Base-by-base conservation (phyloP, 2,113 vertebrate species). In the Alces alces region DNA sequence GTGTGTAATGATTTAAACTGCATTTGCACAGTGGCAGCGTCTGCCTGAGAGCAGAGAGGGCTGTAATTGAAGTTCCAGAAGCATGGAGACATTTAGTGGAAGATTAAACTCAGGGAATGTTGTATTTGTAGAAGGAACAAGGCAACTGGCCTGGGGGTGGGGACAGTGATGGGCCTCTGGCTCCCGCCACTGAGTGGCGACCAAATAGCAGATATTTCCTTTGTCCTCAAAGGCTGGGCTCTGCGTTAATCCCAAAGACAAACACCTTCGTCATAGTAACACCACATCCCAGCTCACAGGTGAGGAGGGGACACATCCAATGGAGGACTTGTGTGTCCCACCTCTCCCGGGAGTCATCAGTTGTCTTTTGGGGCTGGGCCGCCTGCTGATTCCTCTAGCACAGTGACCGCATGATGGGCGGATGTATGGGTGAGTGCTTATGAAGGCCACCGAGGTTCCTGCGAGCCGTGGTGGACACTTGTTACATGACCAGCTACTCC, bases 31-130 rank as follows among this genome's bases (percentile, higher is more conserved):
- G 0, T 30, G 60, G n/a, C 54, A 50, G 45, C 1, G 0, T 91
- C 86, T 87, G 78, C 79, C 27, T 43, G 78, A 80, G 60, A 66
- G 73, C 1, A 23, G 55, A 57, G 10, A 9, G 39, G 80, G 43
- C 25, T 97, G 17, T 91, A 86, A 88, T 23, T 83, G 86, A 86
- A 91, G 60, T 70, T 96, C 39, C 52, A 89, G 92, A 93, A 96
- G 90, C 73, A 85, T 57, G 84, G 64, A 93, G 84, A 95, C 82
- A 86, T 91, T 96, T 66, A 58, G 57, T 36, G 61, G 79, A 96
- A 93, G 83, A 96, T 88, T 89, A 95, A 93, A 39, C 73, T 97
- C 84, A 23, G 54, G 80, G 43, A 87, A 28, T 9, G 11, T 1
- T 73, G 30, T 83, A 47, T 89, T 52, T 91, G 23, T 39, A 64